These are phyloP conservation scores for Microplitis manilae DNA, from an alignment of 2,888 invertebrate genomes.

Conservation along the genomic window DNA sequence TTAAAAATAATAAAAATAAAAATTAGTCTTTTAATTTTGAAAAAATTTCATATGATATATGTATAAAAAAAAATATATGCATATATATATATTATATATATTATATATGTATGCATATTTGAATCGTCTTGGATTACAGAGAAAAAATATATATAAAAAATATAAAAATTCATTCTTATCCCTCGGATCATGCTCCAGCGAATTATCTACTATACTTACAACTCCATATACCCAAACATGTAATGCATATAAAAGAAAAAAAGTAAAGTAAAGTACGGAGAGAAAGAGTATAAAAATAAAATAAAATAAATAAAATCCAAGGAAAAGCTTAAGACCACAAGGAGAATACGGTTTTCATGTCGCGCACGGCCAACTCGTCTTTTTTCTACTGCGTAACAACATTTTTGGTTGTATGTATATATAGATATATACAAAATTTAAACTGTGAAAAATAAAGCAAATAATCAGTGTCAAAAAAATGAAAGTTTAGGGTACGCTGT, in stretches of 20 bases:
- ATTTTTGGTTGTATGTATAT: background rate
- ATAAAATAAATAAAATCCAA: slow-evolving; percentile 20
- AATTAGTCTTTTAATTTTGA: no score
- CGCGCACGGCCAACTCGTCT: slow-evolving; percentile 11
- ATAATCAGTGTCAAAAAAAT: background rate
- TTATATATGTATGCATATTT: slow-evolving; percentile 9
- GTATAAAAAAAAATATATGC: background rate
- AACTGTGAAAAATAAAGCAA: no score
- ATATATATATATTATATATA: background rate
- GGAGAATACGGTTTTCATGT: background rate
- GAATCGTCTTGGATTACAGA: slow-evolving; percentile 29
- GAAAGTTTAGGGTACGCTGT: slow-evolving; percentile 49
- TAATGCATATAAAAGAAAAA: slow-evolving; percentile 24
- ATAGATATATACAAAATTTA: no score
- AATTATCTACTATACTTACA: slow-evolving; percentile 44
- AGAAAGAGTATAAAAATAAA: slow-evolving; percentile 16
- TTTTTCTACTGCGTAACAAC: background rate
- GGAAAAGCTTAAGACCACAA: slow-evolving; percentile 8
- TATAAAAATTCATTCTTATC: slow-evolving; percentile 19
- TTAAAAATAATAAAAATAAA: no score
- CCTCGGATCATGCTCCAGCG: slow-evolving; percentile 36
- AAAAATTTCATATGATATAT: no score
- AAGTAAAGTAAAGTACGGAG: slow-evolving; percentile 19
- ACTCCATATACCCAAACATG: background rate
- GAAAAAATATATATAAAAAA: background rate